These are phyloP conservation scores for Yponomeuta cagnagella DNA, from an alignment of 2,888 invertebrate genomes.

Conservation along the genomic window DNA sequence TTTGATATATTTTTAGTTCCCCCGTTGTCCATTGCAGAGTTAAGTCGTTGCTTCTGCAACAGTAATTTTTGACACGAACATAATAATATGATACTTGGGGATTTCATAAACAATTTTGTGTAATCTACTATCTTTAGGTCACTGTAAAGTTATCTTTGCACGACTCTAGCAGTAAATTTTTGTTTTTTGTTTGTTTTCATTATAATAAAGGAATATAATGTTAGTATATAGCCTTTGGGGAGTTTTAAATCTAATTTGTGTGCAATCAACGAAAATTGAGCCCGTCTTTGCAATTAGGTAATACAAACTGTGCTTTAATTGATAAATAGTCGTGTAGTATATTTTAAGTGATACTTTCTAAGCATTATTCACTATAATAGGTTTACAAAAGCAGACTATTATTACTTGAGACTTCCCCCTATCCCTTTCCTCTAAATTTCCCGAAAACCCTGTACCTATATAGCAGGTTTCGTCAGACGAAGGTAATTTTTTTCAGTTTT, in stretches of 20 bases:
- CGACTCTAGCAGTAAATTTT: no score
- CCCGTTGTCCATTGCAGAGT: no score
- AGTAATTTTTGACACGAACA: no score
- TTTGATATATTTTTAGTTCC: no score
- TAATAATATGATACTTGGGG: no score
- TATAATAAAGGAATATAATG: neutral
- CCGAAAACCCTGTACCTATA: constrained; percentile 52
- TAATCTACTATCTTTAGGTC: no score
- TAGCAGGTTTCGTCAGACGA: constrained; percentile 56
- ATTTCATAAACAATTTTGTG: no score
- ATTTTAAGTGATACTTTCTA: constrained; percentile 28
- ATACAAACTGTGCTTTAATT: constrained; percentile 39
- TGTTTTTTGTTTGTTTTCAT: no score
- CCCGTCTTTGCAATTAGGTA: constrained; percentile 14
- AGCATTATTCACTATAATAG: constrained; percentile 27
- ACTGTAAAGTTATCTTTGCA: no score
- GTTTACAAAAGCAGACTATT: constrained; percentile 25
- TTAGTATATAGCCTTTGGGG: neutral
- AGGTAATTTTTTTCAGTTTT: constrained; percentile 61
- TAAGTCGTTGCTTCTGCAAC: no score
- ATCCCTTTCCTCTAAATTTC: constrained; percentile 30
- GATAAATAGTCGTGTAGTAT: constrained; percentile 33
- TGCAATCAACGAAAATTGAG: no score
- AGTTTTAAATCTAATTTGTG: neutral
- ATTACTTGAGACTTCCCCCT: constrained; percentile 23